Conservation (phyloP, 2,797 vertebrate species). For the Tiaroga cobitis region DNA sequence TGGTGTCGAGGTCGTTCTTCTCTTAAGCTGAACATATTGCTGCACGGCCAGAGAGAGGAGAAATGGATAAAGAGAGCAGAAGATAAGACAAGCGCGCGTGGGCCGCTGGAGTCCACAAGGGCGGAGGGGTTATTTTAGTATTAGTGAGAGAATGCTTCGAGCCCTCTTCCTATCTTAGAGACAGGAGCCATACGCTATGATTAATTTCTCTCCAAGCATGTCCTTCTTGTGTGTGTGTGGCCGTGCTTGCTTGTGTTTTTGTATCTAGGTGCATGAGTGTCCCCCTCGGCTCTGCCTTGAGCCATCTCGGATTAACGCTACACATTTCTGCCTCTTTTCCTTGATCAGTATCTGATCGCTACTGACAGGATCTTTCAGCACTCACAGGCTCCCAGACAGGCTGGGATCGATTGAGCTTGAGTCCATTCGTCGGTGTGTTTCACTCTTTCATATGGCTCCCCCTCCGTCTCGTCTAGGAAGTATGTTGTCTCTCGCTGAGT, state of each 20-base stretch:
- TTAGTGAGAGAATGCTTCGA: conserved; percentile 59
- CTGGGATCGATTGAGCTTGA: conserved; percentile 61
- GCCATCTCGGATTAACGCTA: conserved; percentile 55
- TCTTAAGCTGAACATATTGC: conserved; percentile 8
- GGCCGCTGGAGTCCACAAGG: background rate
- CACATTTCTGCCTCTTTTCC: conserved; percentile 60
- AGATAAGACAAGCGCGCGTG: conserved; percentile 5
- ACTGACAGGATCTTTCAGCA: conserved; percentile 62
- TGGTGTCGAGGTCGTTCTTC: background rate
- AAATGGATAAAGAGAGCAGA: conserved; percentile 17
- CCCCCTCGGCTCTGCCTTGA: conserved; percentile 59
- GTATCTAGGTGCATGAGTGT: background rate
- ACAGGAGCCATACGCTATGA: conserved; percentile 76
- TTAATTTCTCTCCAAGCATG: conserved; percentile 73
- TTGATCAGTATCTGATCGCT: conserved; percentile 74
- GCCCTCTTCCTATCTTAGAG: conserved; percentile 65
- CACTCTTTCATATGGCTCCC: conserved; percentile 62
- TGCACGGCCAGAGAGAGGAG: conserved; percentile 32
- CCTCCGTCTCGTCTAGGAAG: conserved; percentile 44
- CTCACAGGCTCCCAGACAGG: conserved; percentile 54
- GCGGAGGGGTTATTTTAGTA: conserved; percentile 8
- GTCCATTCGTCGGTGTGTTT: conserved; percentile 75
- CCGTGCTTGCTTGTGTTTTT: conserved; percentile 2
- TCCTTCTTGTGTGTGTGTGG: conserved; percentile 59
- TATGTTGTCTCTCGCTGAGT: conserved; percentile 66